Conservation (phyloP, 2,888 invertebrate genomes). For the Marasmarcha lunaedactyla region DNA sequence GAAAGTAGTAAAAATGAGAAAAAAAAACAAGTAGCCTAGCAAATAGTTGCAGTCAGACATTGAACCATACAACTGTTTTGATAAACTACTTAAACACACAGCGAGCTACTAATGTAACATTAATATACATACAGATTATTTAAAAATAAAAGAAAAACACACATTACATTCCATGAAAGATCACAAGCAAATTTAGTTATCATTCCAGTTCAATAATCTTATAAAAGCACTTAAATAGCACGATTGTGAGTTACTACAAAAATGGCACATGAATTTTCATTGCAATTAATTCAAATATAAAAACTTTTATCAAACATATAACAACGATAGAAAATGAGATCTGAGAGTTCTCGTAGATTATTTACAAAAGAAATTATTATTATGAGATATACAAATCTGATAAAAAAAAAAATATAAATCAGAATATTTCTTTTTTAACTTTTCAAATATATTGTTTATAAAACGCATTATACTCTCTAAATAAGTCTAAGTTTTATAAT, state of each 20-base stretch:
- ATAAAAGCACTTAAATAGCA: slow-evolving; percentile 66
- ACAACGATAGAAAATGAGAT: slow-evolving; percentile 23
- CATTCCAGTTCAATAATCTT: slow-evolving; percentile 43
- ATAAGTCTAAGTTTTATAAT: slow-evolving; percentile 27
- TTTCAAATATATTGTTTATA: slow-evolving; percentile 27
- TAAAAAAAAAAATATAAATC: slow-evolving; percentile 43
- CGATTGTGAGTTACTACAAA: slow-evolving; percentile 45
- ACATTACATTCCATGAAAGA: slow-evolving; percentile 32
- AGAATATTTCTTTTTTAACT: slow-evolving; percentile 22
- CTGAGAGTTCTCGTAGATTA: slow-evolving; percentile 24
- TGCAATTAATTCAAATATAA: slow-evolving; percentile 39
- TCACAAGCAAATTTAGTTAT: slow-evolving; percentile 69
- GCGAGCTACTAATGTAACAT: slow-evolving; percentile 18
- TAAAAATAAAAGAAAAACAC: slow-evolving; percentile 8
- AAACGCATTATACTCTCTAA: slow-evolving; percentile 26
- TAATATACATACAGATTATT: slow-evolving; percentile 28
- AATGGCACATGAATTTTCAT: slow-evolving; percentile 54
- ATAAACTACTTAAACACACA: slow-evolving; percentile 13
- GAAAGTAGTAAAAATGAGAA: slow-evolving; percentile 21
- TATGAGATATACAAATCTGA: slow-evolving; percentile 27
- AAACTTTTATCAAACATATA: slow-evolving; percentile 46
- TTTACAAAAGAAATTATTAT: slow-evolving; percentile 48
- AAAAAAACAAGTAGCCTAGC: slow-evolving; percentile 12
- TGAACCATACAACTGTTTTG: background rate
- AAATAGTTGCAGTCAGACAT: background rate